Evolutionary conservation across 2,113 vertebrate genomes (phyloP).

Genomic region (Esox niger): DNA sequence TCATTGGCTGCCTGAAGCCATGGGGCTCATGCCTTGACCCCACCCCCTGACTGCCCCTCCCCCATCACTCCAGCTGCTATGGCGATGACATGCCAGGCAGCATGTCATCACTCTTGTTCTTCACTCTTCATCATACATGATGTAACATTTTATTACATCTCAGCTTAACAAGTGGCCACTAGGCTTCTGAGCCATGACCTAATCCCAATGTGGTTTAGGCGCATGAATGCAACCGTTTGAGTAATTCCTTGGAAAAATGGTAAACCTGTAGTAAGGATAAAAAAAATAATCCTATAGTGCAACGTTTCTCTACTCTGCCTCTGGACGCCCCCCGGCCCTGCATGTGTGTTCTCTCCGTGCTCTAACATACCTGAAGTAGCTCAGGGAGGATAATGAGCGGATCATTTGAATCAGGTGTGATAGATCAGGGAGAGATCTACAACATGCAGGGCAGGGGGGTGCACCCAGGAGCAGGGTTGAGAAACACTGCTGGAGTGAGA

Average conservation of each 20-base stretch:
- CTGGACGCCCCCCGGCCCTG: too few species aligned
- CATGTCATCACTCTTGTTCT: background rate
- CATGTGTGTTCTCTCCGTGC: too few species aligned
- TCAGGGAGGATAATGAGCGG: too few species aligned
- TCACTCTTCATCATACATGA: background rate
- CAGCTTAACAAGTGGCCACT: constrained; percentile 2
- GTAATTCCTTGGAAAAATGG: background rate
- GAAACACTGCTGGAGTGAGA: background rate
- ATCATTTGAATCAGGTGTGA: too few species aligned
- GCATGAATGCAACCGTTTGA: background rate
- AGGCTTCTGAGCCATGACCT: background rate
- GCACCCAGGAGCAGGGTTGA: too few species aligned
- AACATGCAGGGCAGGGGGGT: too few species aligned
- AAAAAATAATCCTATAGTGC: background rate
- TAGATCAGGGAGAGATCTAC: too few species aligned
- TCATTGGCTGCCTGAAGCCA: constrained; percentile 35
- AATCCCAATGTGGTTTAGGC: background rate
- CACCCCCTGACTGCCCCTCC: background rate
- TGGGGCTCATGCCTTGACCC: constrained; percentile 14
- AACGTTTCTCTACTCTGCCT: too few species aligned
- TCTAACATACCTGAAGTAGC: too few species aligned
- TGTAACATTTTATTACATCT: constrained; percentile 1
- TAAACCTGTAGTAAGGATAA: background rate
- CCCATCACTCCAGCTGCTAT: constrained; percentile 21
- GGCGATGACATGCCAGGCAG: background rate